Evolutionary conservation across 1,140 invertebrate species (phyloP), one percentile per base, ranked within the genome.

Genomic region (Drosophila simulans): DNA sequence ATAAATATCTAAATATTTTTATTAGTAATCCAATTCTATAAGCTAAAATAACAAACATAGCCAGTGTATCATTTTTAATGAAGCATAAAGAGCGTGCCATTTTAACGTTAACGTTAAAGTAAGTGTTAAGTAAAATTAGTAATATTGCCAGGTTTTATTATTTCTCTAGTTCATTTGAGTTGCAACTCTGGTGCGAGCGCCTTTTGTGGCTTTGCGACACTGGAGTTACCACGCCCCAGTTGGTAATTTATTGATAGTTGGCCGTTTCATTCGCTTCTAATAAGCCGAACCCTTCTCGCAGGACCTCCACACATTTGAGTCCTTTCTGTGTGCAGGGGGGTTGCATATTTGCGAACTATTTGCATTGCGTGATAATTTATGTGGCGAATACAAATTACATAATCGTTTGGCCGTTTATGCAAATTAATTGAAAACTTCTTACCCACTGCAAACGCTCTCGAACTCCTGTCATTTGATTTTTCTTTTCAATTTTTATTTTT

Each of bases 221-320:
- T 37, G 17, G 31, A 58, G 20, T 46, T 75, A 49, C 80, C 77
- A 76, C 80, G 40, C 53, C 64, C 25, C 63, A 42, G 34, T 54
- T 51, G 53, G 77, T 86, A 86, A 86, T 86, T 86, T 86, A 86
- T 88, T 77, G 83, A 86, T 86, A 86, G 79, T 86, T 71, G 46
- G 39, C 56, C 34, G 48, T 46, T 72, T 58, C 74, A 40, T 55
- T 65, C 37, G 55, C 42, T 39, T 59, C 72, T 72, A 77, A 82
- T 77, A 77, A 77, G 74, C 74, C 42, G 39, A 5, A 20, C 46
- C 37, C 39, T 39, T 11, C 60, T 13, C 60, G 3, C 42, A 15
- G 5, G 40, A 34, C n/a, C 58, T 22, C 63, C 52, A 42, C 8
- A 48, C 2, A 17, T 34, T 49, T 45, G 43, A 43, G 64, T 74